Percentiles rank a stretch among this genome's conserved stretches.
Conservation (phyloP, 2,113 vertebrate species). For the Hippocampus zosterae region DNA sequence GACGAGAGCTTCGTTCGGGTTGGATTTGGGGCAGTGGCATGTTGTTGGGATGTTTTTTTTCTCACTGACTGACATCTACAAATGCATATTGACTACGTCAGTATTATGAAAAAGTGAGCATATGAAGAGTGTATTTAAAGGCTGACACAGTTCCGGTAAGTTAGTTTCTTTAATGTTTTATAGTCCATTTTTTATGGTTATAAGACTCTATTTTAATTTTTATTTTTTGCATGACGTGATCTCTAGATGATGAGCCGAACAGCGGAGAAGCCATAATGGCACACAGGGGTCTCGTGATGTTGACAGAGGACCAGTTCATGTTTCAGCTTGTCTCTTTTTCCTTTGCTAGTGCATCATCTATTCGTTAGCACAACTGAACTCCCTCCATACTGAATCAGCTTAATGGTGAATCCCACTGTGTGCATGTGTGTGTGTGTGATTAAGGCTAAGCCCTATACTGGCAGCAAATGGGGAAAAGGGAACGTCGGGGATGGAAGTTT, state of each 20-base stretch:
- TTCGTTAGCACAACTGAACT: slow-evolving; percentile 30
- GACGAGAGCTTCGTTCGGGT: slow-evolving; percentile 16
- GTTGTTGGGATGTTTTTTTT: slow-evolving; percentile 20
- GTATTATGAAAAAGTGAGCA: neutral
- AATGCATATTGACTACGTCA: slow-evolving; percentile 2
- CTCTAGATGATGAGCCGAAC: slow-evolving; percentile 1
- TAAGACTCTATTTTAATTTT: neutral
- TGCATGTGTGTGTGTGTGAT: slow-evolving; percentile 25
- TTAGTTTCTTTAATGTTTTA: too few species aligned
- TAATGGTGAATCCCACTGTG: slow-evolving; percentile 64
- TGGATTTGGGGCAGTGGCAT: slow-evolving; percentile 24
- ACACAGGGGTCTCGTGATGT: slow-evolving; percentile 28
- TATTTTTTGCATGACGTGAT: neutral
- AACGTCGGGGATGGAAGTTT: slow-evolving; percentile 29
- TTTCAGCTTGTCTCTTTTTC: slow-evolving; percentile 54
- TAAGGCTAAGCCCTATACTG: slow-evolving; percentile 42
- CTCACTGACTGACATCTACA: slow-evolving; percentile 24
- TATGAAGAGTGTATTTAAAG: too few species aligned
- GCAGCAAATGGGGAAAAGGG: slow-evolving; percentile 38
- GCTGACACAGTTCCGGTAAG: too few species aligned
- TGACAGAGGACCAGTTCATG: slow-evolving; percentile 50
- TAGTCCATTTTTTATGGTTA: too few species aligned
- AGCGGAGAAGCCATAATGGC: slow-evolving; percentile 13
- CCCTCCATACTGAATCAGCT: slow-evolving; percentile 63
- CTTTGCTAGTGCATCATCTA: slow-evolving; percentile 26